Percentiles rank a stretch among this genome's conserved stretches.
Evolutionary conservation across 2,113 vertebrate species (phyloP).

Genomic region (Amphilophus citrinellus): DNA sequence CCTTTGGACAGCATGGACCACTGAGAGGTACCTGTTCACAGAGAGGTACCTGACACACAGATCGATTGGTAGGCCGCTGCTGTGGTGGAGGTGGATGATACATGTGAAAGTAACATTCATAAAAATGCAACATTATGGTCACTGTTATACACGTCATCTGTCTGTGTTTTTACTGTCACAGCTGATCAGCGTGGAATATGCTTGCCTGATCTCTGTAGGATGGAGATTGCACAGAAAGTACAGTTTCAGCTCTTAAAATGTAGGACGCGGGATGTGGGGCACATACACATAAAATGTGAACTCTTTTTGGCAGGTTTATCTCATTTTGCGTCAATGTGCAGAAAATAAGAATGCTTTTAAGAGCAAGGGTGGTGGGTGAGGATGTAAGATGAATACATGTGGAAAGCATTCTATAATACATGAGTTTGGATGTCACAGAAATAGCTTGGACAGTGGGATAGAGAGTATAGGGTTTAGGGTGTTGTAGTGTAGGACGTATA

Average conservation of each 20-base stretch:
- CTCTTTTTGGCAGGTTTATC: not conserved
- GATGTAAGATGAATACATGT: not conserved
- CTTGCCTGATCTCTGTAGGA: not conserved
- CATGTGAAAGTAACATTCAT: not conserved
- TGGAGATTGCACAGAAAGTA: not conserved
- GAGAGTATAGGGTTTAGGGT: too few species aligned
- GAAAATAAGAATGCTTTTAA: not conserved
- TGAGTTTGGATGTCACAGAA: not conserved
- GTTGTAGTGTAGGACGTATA: too few species aligned
- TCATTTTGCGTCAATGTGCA: not conserved
- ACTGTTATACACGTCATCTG: not conserved
- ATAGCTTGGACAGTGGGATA: not conserved
- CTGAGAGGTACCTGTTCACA: not conserved
- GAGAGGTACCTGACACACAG: not conserved
- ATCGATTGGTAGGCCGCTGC: not conserved
- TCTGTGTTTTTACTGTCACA: not conserved
- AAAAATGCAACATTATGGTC: not conserved
- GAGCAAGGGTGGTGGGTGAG: not conserved
- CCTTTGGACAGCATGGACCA: not conserved
- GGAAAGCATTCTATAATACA: not conserved
- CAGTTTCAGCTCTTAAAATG: not conserved
- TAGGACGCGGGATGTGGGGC: not conserved
- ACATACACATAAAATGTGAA: not conserved
- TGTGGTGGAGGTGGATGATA: not conserved
- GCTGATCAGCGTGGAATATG: not conserved